Conservation (phyloP, 2,888 invertebrate species). For the Amblyteles armatorius region DNA sequence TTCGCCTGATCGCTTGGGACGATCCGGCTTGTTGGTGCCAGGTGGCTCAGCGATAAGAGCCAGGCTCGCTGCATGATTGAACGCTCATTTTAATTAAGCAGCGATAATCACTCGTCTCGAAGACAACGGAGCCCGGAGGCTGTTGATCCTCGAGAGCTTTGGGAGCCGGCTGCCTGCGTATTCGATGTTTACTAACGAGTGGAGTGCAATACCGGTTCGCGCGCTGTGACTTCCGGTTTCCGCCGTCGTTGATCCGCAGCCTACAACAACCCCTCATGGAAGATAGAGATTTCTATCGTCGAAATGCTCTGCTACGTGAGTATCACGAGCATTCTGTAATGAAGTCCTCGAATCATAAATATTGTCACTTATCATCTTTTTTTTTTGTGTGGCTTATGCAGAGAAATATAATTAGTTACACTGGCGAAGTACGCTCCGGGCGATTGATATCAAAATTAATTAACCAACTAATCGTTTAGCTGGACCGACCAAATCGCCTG, state of each 20-base stretch:
- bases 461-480: too few relatives aligned
- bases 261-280: constrained; percentile 53
- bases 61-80: not conserved
- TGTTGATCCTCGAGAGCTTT: not conserved
- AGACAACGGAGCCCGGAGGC: not conserved
- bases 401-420: not conserved
- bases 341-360: not conserved
- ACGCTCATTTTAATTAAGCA: constrained; percentile 12
- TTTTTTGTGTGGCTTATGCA: not conserved
- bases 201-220: not conserved
- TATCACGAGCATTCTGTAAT: constrained; percentile 31
- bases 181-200: constrained; percentile 7
- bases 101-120: not conserved
- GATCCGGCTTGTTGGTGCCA: not conserved
- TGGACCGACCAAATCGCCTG: too few relatives aligned
- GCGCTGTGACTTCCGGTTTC: constrained; percentile 38
- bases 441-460: too few relatives aligned
- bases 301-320: constrained; percentile 77
- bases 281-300: constrained; percentile 51
- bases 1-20: not conserved
- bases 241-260: constrained; percentile 4
- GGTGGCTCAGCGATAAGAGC: not conserved
- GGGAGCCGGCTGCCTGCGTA: not conserved
- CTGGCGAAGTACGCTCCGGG: too few relatives aligned
- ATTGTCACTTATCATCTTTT: not conserved